These are phyloP conservation scores for Neoscelio sp. DNA, from an alignment of 2,888 invertebrate genomes.

Conservation along the genomic window DNA sequence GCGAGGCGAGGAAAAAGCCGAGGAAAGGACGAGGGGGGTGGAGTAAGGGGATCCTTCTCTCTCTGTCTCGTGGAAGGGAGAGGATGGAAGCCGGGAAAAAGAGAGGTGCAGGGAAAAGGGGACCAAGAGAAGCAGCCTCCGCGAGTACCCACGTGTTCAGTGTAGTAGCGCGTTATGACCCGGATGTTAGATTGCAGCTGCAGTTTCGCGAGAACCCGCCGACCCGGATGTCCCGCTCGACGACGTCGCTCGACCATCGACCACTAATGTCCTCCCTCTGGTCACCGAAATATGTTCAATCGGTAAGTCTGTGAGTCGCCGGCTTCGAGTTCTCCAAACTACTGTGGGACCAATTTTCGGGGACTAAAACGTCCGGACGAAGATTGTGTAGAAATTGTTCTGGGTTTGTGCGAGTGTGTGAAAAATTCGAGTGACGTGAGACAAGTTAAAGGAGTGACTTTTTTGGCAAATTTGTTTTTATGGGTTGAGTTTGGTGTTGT, in stretches of 20 bases:
- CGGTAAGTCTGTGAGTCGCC: conserved; percentile 78
- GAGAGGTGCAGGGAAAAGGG: conserved; percentile 71
- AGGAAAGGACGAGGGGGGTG: conserved; percentile 67
- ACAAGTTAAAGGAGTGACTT: no score
- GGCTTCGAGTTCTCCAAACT: conserved; percentile 20
- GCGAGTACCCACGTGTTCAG: conserved; percentile 83
- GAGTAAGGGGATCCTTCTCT: conserved; percentile 62
- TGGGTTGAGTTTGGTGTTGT: no score
- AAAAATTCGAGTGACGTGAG: conserved; percentile 17
- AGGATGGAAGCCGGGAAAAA: conserved; percentile 64
- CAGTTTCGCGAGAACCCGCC: conserved; percentile 82
- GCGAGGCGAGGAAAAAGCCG: conserved; percentile 42
- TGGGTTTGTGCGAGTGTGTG: conserved; percentile 9
- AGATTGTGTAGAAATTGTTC: no score
- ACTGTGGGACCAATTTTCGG: conserved; percentile 12
- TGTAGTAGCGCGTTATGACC: conserved; percentile 83
- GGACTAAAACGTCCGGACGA: conserved; percentile 3
- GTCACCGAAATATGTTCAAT: conserved; percentile 83
- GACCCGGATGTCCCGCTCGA: conserved; percentile 81
- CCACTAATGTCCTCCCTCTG: conserved; percentile 81
- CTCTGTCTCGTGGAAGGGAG: conserved; percentile 63
- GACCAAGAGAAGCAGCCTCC: conserved; percentile 79
- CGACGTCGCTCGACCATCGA: conserved; percentile 74
- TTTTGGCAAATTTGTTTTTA: no score
- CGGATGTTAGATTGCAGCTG: conserved; percentile 83